Percentiles rank a stretch among this genome's conserved stretches.
Conservation (phyloP, 2,113 vertebrate genomes). For the Pitta sordida region DNA sequence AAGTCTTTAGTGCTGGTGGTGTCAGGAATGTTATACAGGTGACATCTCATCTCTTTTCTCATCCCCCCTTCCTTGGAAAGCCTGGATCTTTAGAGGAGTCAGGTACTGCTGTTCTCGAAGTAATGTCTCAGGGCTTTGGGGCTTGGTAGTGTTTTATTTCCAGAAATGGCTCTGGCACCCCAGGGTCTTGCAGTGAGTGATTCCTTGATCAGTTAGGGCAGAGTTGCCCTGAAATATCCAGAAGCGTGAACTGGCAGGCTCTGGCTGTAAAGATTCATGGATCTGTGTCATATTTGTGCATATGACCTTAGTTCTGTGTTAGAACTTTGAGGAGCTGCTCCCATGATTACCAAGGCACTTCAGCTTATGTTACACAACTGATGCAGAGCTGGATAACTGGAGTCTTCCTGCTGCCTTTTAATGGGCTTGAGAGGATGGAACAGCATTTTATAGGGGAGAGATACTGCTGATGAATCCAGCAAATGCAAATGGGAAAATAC, state of each 20-base stretch:
- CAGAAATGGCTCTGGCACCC: not conserved
- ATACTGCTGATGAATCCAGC: not conserved
- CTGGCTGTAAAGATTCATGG: not conserved
- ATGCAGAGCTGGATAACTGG: not conserved
- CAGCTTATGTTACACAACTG: not conserved
- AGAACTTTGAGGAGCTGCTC: not conserved
- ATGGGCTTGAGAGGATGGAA: not conserved
- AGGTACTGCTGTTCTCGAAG: not conserved
- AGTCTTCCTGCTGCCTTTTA: not conserved
- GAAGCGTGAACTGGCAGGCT: not conserved
- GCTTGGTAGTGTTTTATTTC: not conserved
- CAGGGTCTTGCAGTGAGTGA: not conserved
- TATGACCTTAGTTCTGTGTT: not conserved
- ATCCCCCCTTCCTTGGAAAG: not conserved
- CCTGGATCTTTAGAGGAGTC: not conserved
- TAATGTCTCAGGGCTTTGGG: not conserved
- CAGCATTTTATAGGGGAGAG: not conserved
- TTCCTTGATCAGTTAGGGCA: not conserved
- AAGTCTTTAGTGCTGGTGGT: not conserved
- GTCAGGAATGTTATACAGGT: not conserved
- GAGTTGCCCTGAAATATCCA: not conserved
- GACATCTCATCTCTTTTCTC: not conserved
- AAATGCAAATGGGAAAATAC: not conserved
- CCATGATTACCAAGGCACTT: not conserved
- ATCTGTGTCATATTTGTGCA: not conserved